Conservation (phyloP, 2,797 vertebrate species). For the Mus minutoides region DNA sequence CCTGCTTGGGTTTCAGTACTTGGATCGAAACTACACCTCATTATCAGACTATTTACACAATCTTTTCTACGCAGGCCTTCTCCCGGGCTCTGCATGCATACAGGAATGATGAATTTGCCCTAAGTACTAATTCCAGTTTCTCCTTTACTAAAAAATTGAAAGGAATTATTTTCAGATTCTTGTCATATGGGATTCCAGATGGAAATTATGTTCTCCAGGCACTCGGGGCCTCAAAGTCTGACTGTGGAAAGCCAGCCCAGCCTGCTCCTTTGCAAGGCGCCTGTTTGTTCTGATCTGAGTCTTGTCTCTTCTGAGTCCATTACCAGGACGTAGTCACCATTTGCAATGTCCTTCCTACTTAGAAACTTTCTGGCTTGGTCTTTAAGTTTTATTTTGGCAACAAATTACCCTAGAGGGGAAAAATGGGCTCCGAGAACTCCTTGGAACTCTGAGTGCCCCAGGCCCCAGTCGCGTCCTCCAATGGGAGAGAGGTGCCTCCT, state of each 20-base stretch:
- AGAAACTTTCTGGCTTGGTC: constrained; percentile 54
- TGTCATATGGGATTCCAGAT: neutral
- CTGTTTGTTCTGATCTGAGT: constrained; percentile 52
- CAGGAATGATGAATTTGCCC: neutral
- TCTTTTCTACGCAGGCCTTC: neutral
- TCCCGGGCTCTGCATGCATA: neutral
- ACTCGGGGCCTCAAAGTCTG: neutral
- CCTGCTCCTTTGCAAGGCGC: neutral
- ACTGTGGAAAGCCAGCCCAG: neutral
- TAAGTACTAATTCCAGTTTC: neutral
- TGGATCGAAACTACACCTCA: constrained; percentile 9
- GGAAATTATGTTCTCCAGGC: neutral
- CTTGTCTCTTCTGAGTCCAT: constrained; percentile 52
- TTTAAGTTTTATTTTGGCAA: constrained; percentile 63
- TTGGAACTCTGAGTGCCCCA: neutral
- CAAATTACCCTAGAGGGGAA: constrained; percentile 56
- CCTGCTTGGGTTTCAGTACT: constrained; percentile 12
- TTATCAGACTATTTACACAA: neutral
- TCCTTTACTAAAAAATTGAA: neutral
- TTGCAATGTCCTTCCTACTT: constrained; percentile 66
- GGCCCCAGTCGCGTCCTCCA: neutral
- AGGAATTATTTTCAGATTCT: constrained; percentile 18
- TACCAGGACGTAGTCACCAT: constrained; percentile 56
- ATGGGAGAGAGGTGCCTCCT: neutral
- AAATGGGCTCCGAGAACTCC: neutral